phyloP scores from a whole-genome alignment of 2,113 vertebrate genomes.

The Sakesphorus luctuosus region DNA sequence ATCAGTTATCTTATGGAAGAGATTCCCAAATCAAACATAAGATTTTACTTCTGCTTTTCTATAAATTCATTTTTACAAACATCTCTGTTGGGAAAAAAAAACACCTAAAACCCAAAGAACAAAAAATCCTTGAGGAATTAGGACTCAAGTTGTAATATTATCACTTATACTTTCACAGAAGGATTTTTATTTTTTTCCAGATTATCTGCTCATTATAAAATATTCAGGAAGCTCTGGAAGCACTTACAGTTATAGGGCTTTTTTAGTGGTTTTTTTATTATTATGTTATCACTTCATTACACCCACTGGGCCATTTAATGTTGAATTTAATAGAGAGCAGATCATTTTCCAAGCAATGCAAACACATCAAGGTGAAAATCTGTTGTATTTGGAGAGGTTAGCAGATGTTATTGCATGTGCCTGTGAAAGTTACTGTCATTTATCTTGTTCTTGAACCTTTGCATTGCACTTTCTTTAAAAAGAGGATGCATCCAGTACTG shows the following conservation, averaged over 20 bases:
- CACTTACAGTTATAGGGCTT: slow-evolving; percentile 17
- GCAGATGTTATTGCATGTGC: slow-evolving; percentile 36
- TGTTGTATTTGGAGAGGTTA: slow-evolving; percentile 37
- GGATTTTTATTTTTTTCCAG: slow-evolving; percentile 18
- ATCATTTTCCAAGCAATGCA: slow-evolving; percentile 59
- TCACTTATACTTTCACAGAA: slow-evolving; percentile 46
- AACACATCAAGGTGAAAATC: slow-evolving; percentile 50
- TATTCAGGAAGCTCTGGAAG: slow-evolving; percentile 46
- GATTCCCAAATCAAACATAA: background rate
- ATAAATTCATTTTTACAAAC: background rate
- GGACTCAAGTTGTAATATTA: background rate
- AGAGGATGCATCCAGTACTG: background rate
- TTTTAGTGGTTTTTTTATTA: background rate
- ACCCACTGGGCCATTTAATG: slow-evolving; percentile 60
- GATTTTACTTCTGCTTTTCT: background rate
- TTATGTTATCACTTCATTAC: slow-evolving; percentile 60
- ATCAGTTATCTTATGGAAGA: background rate
- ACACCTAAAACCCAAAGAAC: too few species aligned
- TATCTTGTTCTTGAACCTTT: background rate
- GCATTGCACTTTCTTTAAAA: background rate
- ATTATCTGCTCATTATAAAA: slow-evolving; percentile 51
- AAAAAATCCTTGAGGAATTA: background rate
- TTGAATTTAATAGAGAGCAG: slow-evolving; percentile 55
- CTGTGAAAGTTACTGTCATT: background rate
- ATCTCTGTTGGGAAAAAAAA: background rate